These are phyloP conservation scores for Protonibea diacanthus DNA, from an alignment of 2,797 vertebrate genomes.

Conservation along the genomic window DNA sequence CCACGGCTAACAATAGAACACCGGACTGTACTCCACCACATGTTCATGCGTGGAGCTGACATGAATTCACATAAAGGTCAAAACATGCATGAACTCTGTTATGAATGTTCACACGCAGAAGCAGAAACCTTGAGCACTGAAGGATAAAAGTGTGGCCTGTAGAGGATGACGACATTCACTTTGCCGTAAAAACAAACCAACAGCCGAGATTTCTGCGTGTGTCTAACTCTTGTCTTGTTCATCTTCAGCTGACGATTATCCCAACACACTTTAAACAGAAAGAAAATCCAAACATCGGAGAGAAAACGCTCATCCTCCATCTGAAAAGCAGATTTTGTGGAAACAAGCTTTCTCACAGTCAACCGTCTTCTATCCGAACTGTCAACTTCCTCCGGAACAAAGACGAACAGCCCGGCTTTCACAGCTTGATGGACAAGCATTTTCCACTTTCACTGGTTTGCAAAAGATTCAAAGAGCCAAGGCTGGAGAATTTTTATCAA, in stretches of 20 bases:
- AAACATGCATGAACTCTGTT: background rate
- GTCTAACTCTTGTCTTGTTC: background rate
- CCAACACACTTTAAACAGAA: too few species aligned
- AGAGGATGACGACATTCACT: background rate
- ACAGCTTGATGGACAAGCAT: background rate
- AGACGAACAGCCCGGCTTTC: background rate
- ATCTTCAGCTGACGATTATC: too few species aligned
- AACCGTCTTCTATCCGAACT: background rate
- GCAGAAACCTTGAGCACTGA: too few species aligned
- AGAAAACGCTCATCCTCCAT: background rate
- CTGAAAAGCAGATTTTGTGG: background rate
- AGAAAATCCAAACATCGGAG: background rate
- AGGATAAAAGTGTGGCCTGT: too few species aligned
- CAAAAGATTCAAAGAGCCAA: slow-evolving; percentile 6
- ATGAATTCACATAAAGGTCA: background rate
- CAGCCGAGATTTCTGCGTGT: background rate
- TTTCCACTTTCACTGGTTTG: slow-evolving; percentile 16
- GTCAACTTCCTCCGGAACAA: background rate
- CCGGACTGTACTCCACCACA: background rate
- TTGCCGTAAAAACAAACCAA: background rate
- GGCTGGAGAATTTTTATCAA: background rate
- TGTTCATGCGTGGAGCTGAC: background rate
- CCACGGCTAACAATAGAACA: too few species aligned
- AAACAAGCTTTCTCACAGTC: background rate
- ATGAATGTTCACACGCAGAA: background rate